A percentile compares a stretch with the other conserved stretches of the same genome.
These are phyloP conservation scores for Orius insidiosus DNA, from an alignment of 1,140 invertebrate species.

Conservation along the genomic window DNA sequence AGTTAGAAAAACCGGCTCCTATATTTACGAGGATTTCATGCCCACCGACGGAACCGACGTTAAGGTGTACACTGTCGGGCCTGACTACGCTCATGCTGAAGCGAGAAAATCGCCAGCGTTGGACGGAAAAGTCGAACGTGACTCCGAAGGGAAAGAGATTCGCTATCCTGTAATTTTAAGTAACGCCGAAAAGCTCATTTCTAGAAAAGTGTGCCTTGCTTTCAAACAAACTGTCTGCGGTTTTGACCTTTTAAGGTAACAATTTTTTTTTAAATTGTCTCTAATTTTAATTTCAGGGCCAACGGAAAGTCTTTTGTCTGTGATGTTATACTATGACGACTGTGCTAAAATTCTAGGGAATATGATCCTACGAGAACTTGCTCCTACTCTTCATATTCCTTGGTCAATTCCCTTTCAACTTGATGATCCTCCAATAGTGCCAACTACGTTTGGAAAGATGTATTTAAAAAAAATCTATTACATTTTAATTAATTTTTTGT, in stretches of 20 bases:
- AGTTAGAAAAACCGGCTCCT: constrained; percentile 91
- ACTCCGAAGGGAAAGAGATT: constrained; percentile 96
- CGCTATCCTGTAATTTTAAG: constrained; percentile 73
- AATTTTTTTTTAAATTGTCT: constrained; percentile 8
- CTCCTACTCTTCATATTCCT: constrained; percentile 87
- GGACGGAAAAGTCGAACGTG: constrained; percentile 95
- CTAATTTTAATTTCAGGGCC: constrained; percentile 40
- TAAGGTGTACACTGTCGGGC: constrained; percentile 85
- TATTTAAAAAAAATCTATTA: constrained; percentile 21
- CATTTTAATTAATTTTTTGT: background rate
- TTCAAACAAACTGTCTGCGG: constrained; percentile 99
- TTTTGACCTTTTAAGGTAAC: constrained; percentile 84
- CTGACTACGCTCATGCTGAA: constrained; percentile 98
- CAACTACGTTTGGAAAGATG: constrained; percentile 98
- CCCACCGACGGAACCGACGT: constrained; percentile 94
- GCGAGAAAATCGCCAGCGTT: constrained; percentile 95
- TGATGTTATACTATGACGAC: constrained; percentile 98
- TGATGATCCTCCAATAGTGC: constrained; percentile 96
- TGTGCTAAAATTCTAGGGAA: constrained; percentile 95
- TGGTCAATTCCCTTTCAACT: constrained; percentile 93
- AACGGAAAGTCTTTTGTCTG: constrained; percentile 98
- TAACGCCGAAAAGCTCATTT: constrained; percentile 97
- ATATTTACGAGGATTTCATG: constrained; percentile 99
- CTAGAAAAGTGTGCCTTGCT: constrained; percentile 90
- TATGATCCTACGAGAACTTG: constrained; percentile 80